Conservation (phyloP, 2,797 vertebrate species). For the Meda fulgida region DNA sequence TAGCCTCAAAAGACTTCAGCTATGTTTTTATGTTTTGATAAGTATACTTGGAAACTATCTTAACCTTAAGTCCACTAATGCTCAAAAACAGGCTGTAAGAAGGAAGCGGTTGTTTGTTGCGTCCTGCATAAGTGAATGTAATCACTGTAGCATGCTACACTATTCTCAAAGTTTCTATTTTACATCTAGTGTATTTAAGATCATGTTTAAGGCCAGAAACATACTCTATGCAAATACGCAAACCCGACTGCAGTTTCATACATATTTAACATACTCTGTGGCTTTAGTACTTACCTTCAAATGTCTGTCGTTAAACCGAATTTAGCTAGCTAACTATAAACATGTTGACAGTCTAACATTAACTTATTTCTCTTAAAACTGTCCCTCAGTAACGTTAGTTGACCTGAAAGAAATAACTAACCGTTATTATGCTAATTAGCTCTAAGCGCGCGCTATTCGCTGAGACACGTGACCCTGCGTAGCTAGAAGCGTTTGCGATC, state of each 20-base stretch:
- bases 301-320: background rate
- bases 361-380: background rate
- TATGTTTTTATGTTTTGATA: constrained; percentile 4
- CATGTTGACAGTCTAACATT: background rate
- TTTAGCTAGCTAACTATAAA: background rate
- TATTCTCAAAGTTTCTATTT: constrained; percentile 66
- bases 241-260: background rate
- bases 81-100: constrained; percentile 5
- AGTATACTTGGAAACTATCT: constrained; percentile 22
- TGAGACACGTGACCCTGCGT: background rate
- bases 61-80: constrained; percentile 8
- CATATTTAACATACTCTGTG: constrained; percentile 1
- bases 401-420: background rate
- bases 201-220: constrained; percentile 53
- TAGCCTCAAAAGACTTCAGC: too few relatives aligned
- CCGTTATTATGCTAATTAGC: background rate
- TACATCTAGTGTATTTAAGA: constrained; percentile 76
- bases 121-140: constrained; percentile 73
- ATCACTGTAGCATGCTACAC: constrained; percentile 77
- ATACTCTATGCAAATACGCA: constrained; percentile 18
- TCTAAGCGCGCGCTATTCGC: background rate
- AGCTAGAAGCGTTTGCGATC: background rate
- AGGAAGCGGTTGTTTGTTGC: constrained; percentile 52
- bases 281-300: constrained; percentile 1
- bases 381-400: background rate